phyloP scores from a whole-genome alignment of 1,140 invertebrate species.

The Cyphomyrmex costatus region DNA sequence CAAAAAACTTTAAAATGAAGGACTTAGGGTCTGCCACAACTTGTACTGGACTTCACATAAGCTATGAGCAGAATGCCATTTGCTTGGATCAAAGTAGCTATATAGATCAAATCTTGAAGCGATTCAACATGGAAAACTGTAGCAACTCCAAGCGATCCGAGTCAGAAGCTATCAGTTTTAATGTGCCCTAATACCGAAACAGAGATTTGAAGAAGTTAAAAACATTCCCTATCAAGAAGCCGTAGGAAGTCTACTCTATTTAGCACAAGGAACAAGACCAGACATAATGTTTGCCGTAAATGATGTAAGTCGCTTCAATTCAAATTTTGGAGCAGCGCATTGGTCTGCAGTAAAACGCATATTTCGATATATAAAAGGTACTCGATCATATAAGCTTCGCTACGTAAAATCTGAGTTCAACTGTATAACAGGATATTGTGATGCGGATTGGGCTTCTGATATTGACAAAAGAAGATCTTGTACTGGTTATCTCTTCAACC shows the following conservation, averaged over 20 bases:
- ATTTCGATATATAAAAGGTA: neutral
- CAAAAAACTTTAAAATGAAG: neutral
- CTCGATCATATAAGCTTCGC: neutral
- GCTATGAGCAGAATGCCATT: neutral
- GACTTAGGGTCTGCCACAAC: neutral
- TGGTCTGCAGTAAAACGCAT: neutral
- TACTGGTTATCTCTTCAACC: neutral
- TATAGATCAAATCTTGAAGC: neutral
- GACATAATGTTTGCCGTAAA: no score
- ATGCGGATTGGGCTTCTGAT: neutral
- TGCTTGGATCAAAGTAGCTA: neutral
- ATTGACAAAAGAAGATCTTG: neutral
- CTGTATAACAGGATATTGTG: neutral
- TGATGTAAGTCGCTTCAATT: no score
- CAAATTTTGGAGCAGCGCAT: no score
- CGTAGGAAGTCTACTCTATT: no score
- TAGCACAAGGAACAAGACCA: no score
- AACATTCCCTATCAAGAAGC: no score
- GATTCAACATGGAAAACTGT: neutral
- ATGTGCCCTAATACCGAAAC: neutral
- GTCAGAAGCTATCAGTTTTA: neutral
- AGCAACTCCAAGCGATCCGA: neutral
- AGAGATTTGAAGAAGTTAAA: no score
- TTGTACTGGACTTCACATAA: neutral
- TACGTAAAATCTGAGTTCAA: neutral